A percentile compares a stretch with the other conserved stretches of the same genome.
phyloP scores from a whole-genome alignment of 64 coral and sea anemone genomes.

The Stichodactyla helianthus region DNA sequence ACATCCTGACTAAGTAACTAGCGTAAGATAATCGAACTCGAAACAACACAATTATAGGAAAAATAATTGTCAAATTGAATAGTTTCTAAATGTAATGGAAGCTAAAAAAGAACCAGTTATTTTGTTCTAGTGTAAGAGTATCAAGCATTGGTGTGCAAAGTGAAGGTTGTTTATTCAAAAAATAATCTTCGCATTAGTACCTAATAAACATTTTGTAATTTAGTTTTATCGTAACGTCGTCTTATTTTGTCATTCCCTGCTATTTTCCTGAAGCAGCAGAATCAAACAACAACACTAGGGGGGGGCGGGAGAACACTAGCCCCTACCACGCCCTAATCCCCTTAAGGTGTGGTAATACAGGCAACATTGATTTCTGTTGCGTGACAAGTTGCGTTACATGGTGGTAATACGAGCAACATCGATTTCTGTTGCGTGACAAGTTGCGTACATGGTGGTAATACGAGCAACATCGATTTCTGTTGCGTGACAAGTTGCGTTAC shows the following conservation, averaged over 20 bases:
- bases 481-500: no score
- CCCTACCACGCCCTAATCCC: no score
- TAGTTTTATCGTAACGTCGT: background rate
- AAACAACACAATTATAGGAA: background rate
- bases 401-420: no score
- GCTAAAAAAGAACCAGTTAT: background rate
- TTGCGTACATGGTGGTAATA: no score
- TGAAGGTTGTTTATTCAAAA: background rate
- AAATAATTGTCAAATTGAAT: background rate
- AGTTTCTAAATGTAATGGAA: background rate
- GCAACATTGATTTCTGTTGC: no score
- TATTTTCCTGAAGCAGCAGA: background rate
- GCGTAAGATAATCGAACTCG: background rate
- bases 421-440: no score
- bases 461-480: no score
- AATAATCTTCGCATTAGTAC: background rate
- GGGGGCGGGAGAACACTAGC: no score
- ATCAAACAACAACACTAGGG: no score
- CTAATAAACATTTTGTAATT: slow-evolving; percentile 2
- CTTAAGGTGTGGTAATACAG: no score
- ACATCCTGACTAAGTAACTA: no score
- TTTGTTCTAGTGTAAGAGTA: background rate
- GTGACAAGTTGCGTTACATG: no score
- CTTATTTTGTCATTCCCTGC: background rate
- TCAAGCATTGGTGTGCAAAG: background rate